Conservation (phyloP, 1,140 invertebrate genomes). For the Papilio polyxenes region DNA sequence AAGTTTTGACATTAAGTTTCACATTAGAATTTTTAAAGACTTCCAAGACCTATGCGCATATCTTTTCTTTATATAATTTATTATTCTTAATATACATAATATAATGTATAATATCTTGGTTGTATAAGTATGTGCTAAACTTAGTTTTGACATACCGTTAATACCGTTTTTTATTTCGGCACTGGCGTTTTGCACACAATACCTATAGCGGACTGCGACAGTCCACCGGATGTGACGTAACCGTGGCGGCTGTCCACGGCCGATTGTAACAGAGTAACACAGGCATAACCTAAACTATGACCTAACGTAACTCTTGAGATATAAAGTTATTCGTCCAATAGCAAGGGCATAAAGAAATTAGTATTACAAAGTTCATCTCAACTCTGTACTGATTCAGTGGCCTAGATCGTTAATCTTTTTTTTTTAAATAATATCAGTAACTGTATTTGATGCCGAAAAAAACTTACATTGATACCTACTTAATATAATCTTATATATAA, state of each 20-base stretch:
- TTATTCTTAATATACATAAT: no score
- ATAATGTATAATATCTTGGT: background rate
- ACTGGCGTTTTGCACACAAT: slow-evolving; percentile 75
- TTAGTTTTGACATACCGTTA: slow-evolving; percentile 57
- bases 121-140: background rate
- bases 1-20: background rate
- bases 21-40: background rate
- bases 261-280: background rate
- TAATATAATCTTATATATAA: no score
- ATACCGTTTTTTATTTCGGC: slow-evolving; percentile 64
- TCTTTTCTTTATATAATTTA: no score
- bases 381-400: no score
- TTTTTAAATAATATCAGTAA: no score
- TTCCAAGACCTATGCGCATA: no score
- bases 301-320: slow-evolving; percentile 32
- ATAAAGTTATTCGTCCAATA: background rate
- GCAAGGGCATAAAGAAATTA: background rate
- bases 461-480: no score
- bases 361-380: no score
- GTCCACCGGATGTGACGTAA: slow-evolving; percentile 70
- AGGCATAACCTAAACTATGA: slow-evolving; percentile 18
- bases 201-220: slow-evolving; percentile 62
- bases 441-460: no score
- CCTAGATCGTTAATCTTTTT: no score
- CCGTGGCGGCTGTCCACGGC: slow-evolving; percentile 40